Evolutionary conservation across 2,888 invertebrate genomes (phyloP), one percentile per base, ranked within the genome.

Genomic region (Agonum fuliginosum): DNA sequence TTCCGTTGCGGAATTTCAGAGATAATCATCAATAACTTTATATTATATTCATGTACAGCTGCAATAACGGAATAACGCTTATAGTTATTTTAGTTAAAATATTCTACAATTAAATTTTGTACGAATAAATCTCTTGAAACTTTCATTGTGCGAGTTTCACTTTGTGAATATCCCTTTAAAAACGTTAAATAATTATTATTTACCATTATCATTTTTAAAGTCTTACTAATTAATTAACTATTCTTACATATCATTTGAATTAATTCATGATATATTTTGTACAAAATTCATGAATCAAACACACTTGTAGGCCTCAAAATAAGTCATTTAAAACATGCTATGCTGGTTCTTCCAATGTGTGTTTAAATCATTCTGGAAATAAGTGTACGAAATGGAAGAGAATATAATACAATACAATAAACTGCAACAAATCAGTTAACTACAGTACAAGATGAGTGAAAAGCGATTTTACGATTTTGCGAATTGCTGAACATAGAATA

Each of bases 61-160:
- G 67, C 67, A 75, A 75, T 75, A 75, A 75, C 75, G 67, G 48
- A 75, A 75, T 75, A 75, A 75, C 75, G 67, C 75, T 75, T 67
- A 48, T 37, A 75, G 58, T 62, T 30, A 67, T 75, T 67, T 73
- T 73, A 73, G 46, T 75, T 75, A 46, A 67, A 75, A 67, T 67
- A 75, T 65, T 75, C 75, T 75, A 75, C 75, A 75, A 75, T 75
- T 77, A 14, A 70, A 77, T 70, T 69, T 77, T 77, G 70, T 77
- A 77, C 77, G 70, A 77, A 77, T 77, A 77, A 54, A 70, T 69
- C 22, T 74, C 30, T 62, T 69, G 51, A 77, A 77, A 70, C 58
- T 77, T 70, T 69, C 54, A 77, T 77, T 77, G 77, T 77, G 77
- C 77, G 77, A 77, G 69, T 58, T 77, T 77, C 70, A 77, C 54